Conservation (phyloP, 35 echinoderm and acorn worm genomes). For the Apostichopus californicus region DNA sequence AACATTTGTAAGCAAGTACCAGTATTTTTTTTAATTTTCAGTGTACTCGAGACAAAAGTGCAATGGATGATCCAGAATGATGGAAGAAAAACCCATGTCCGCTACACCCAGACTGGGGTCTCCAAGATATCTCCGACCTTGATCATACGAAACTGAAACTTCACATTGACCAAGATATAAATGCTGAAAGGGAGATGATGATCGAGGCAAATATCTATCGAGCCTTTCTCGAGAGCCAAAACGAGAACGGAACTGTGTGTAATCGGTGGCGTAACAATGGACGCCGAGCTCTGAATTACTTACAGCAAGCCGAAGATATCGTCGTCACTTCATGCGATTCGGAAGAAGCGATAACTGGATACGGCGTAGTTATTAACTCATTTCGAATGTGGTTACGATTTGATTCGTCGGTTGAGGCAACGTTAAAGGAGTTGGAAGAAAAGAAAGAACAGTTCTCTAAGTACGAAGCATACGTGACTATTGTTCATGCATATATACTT, state of each 20-base stretch:
- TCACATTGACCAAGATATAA: neutral
- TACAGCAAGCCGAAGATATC: neutral
- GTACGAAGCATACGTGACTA: neutral
- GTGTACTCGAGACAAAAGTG: too few species aligned
- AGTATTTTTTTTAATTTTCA: too few species aligned
- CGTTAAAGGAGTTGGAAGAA: neutral
- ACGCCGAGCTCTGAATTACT: neutral
- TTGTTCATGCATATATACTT: slow-evolving; percentile 21
- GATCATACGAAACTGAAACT: slow-evolving; percentile 4
- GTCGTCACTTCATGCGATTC: too few species aligned
- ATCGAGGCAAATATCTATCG: slow-evolving; percentile 1
- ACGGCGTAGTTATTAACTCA: neutral
- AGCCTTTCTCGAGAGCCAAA: slow-evolving; percentile 17
- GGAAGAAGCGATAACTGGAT: slow-evolving; percentile 9
- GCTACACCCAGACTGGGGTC: slow-evolving; percentile 5
- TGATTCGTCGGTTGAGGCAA: neutral
- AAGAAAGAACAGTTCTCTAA: neutral
- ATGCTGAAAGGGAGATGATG: neutral
- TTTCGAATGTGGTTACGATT: neutral
- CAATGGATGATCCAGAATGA: neutral
- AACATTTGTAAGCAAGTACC: too few species aligned
- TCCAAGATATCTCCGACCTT: slow-evolving; percentile 22
- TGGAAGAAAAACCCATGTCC: neutral
- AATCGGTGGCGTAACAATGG: neutral
- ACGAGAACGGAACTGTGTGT: neutral